These are phyloP conservation scores for Xanthorhoe spadicearia DNA, from an alignment of 2,888 invertebrate genomes.

Conservation along the genomic window DNA sequence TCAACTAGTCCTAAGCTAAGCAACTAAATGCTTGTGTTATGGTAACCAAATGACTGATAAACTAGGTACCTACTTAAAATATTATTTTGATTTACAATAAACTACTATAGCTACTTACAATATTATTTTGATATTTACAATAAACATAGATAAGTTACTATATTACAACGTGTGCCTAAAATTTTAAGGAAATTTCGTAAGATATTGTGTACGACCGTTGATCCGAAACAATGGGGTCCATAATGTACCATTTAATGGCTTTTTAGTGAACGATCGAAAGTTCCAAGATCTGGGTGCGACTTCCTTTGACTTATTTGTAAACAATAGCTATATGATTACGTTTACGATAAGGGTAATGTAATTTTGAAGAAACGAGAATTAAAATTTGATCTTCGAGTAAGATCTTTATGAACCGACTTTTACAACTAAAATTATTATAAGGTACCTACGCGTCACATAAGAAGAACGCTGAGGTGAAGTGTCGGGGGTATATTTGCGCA, in stretches of 20 bases:
- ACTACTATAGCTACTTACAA: no score
- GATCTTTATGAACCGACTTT: neutral
- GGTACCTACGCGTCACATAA: no score
- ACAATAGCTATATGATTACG: constrained; percentile 28
- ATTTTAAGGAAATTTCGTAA: constrained; percentile 83
- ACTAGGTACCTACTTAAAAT: no score
- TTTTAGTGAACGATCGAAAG: constrained; percentile 78
- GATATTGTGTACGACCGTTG: constrained; percentile 81
- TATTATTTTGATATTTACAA: no score
- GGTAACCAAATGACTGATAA: no score
- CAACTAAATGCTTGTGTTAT: no score
- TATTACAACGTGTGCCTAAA: constrained; percentile 47
- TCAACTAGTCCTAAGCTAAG: no score
- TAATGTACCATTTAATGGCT: constrained; percentile 80
- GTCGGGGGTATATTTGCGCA: no score
- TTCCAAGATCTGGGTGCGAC: constrained; percentile 73
- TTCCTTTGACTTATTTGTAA: constrained; percentile 60
- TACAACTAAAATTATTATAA: no score
- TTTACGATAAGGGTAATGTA: neutral
- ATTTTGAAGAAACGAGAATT: neutral
- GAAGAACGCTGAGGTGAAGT: no score
- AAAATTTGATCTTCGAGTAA: neutral
- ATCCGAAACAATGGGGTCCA: constrained; percentile 80
- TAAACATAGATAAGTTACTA: neutral
- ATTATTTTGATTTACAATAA: no score